Evolutionary conservation across 2,888 invertebrate genomes (phyloP).

Genomic region (Amblyjoppa proteus): DNA sequence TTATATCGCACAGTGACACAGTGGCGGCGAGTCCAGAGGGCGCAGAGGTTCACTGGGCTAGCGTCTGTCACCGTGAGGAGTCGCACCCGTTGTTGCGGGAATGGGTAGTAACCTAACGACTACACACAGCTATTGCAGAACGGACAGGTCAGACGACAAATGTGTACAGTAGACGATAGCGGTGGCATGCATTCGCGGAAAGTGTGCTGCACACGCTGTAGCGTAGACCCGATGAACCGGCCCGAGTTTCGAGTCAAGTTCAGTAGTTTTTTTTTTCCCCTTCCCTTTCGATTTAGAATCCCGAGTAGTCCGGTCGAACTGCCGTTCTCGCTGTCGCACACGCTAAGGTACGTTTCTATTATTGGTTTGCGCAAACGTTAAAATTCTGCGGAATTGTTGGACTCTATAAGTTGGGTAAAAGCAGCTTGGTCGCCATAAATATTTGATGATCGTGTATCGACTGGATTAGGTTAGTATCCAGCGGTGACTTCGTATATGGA

Average conservation of each 20-base stretch:
- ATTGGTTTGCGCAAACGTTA: background rate
- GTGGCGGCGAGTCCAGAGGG: too few relatives aligned
- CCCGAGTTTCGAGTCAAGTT: constrained; percentile 42
- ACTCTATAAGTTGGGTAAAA: constrained; percentile 44
- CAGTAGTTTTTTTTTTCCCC: constrained; percentile 11
- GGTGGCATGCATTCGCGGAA: background rate
- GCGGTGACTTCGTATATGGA: background rate
- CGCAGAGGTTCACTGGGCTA: constrained; percentile 42
- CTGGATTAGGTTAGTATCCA: constrained; percentile 5
- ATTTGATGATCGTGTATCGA: constrained; percentile 50
- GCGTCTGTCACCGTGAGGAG: background rate
- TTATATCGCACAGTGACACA: too few relatives aligned
- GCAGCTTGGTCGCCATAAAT: constrained; percentile 55
- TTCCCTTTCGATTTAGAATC: background rate
- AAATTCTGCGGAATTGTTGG: constrained; percentile 24
- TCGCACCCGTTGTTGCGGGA: constrained; percentile 9
- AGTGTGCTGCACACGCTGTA: background rate
- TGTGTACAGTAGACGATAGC: constrained; percentile 4
- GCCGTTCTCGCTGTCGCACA: too few relatives aligned
- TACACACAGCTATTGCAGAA: constrained; percentile 15
- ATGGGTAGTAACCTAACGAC: constrained; percentile 27
- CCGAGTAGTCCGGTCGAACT: background rate
- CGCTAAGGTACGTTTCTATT: constrained; percentile 10
- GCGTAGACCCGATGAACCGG: constrained; percentile 32
- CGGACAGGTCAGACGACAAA: constrained; percentile 24